Conservation (phyloP, 2,113 vertebrate species). For the Apistogramma diplotaenia region DNA sequence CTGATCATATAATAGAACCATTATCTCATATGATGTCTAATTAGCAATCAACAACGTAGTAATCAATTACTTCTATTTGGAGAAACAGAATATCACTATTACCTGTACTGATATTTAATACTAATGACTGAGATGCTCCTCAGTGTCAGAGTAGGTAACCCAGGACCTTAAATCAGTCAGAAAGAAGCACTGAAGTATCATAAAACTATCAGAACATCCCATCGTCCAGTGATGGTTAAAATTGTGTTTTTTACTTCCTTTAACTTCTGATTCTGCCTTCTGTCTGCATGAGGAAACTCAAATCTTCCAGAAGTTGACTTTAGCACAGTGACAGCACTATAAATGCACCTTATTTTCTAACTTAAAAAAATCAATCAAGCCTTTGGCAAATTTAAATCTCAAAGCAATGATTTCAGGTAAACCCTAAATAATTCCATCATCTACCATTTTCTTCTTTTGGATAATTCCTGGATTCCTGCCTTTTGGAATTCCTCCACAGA, state of each 20-base stretch:
- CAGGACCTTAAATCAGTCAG: not conserved
- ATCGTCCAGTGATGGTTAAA: not conserved
- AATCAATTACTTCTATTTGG: no score
- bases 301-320: not conserved
- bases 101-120: not conserved
- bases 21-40: not conserved
- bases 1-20: not conserved
- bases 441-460: constrained; percentile 27
- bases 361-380: constrained; percentile 4
- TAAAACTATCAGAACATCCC: not conserved
- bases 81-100: not conserved
- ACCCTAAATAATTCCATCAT: constrained; percentile 61
- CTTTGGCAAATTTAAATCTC: constrained; percentile 18
- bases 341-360: not conserved
- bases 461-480: constrained; percentile 58
- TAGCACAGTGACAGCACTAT: not conserved
- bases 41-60: no score
- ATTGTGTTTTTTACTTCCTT: not conserved
- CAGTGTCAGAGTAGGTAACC: not conserved
- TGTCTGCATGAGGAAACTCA: not conserved
- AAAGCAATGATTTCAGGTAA: constrained; percentile 60
- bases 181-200: not conserved
- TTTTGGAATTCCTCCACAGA: constrained; percentile 62
- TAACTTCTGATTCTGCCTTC: not conserved
- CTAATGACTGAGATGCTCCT: not conserved